phyloP scores from a whole-genome alignment of 1,140 invertebrate genomes.

The Sitophilus oryzae region DNA sequence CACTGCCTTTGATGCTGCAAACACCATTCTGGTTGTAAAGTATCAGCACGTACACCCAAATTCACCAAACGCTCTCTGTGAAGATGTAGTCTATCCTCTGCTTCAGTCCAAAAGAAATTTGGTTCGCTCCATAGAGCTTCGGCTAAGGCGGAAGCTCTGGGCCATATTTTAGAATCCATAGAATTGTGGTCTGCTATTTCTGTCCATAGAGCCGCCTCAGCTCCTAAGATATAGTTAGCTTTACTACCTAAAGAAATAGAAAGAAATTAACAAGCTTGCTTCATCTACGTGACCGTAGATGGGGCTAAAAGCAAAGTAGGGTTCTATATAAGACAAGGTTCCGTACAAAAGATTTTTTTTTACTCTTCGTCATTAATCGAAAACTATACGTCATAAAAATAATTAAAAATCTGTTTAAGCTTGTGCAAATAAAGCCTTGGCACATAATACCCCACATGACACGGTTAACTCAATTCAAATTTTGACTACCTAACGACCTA shows the following conservation, averaged over 20 bases:
- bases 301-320: too few relatives aligned
- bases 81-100: slow-evolving; percentile 60
- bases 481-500: too few relatives aligned
- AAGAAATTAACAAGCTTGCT: background rate
- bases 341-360: background rate
- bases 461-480: too few relatives aligned
- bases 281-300: too few relatives aligned
- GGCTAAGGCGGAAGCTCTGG: slow-evolving; percentile 67
- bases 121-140: slow-evolving; percentile 74
- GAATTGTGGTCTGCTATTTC: slow-evolving; percentile 64
- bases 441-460: too few relatives aligned
- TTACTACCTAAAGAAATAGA: slow-evolving; percentile 1
- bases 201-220: slow-evolving; percentile 71
- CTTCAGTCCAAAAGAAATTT: slow-evolving; percentile 50
- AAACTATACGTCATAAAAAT: too few relatives aligned
- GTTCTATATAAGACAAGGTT: too few relatives aligned
- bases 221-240: slow-evolving; percentile 49
- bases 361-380: too few relatives aligned
- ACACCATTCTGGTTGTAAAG: slow-evolving; percentile 72
- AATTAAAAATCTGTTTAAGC: too few relatives aligned
- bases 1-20: slow-evolving; percentile 68
- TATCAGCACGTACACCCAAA: slow-evolving; percentile 60
- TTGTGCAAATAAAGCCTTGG: too few relatives aligned
- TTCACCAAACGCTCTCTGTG: slow-evolving; percentile 62
- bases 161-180: slow-evolving; percentile 66